Evolutionary conservation across 2,113 vertebrate species (phyloP), one percentile per base, ranked within the genome.

Genomic region (Pantherophis guttatus): DNA sequence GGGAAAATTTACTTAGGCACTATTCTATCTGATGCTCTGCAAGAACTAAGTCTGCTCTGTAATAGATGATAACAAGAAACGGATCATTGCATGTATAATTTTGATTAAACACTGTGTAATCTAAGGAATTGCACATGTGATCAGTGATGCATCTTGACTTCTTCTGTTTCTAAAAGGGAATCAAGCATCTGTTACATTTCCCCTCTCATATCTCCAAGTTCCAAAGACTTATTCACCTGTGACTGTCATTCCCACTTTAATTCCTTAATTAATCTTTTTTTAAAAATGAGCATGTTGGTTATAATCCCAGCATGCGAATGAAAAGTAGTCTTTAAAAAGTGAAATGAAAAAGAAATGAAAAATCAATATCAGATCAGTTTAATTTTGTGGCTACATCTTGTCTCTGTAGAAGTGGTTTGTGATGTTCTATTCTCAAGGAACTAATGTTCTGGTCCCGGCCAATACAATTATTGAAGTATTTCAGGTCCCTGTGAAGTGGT

Each of bases 141-240:
- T 88, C 65, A 59, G 54, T 21, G 59, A 58, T 44, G 13, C 57
- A 26, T 39, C 48, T 5, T 0, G 6, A 24, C 13, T 59, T 54
- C 13, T 59, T 54, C 0, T 33, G 7, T 24, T 5, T 57, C 75
- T 58, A 53, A 81, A 87, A 24, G 8, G 17, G 58, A 91, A 55
- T 59, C 53, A 87, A 65, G 62, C 55, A 91, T 86, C 90, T 91
- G 65, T 89, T 94, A 55, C 58, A 13, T 91, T 88, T 85, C 48
- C 86, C 55, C 33, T 62, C 48, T 29, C 33, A 21, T 81, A 39
- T 1, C 75, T 53, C 58, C 1, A 12, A 1, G 0, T 26, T 52
- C 23, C 50, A 65, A 0, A 81, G 89, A 24, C 0, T 0, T 39
- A 85, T 81, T 88, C 86, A 88, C 90, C 90, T 93, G 55, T 0